phyloP scores from a whole-genome alignment of 2,113 vertebrate species.

The Cebidichthys violaceus region DNA sequence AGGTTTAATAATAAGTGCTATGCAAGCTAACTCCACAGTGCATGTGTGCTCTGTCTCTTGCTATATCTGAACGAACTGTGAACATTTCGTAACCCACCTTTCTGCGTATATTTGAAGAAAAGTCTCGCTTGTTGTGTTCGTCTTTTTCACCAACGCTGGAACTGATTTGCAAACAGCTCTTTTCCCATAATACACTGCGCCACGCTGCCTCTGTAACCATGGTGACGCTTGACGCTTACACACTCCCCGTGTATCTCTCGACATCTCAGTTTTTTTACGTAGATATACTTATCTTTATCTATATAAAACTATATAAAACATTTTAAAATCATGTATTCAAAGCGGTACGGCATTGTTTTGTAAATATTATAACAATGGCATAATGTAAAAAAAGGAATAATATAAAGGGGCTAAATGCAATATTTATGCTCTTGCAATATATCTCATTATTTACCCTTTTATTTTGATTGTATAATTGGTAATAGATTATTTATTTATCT shows the following conservation, averaged over 20 bases:
- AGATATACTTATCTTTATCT: too few species aligned
- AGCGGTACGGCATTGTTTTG: not conserved
- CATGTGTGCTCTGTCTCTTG: not conserved
- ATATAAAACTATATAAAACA: too few species aligned
- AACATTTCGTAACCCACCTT: not conserved
- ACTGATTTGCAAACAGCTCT: constrained; percentile 29
- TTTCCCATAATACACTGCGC: constrained; percentile 70
- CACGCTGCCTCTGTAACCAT: constrained; percentile 55
- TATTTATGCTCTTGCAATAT: too few species aligned
- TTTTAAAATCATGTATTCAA: not conserved
- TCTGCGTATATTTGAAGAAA: not conserved
- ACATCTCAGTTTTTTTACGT: not conserved
- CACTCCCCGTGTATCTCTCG: accelerated
- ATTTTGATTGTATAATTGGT: not conserved
- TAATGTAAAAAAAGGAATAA: not conserved
- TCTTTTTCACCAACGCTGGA: not conserved
- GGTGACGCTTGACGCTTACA: constrained; percentile 10
- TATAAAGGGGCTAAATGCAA: not conserved
- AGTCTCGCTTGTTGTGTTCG: too few species aligned
- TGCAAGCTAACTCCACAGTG: not conserved
- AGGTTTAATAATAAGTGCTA: not conserved
- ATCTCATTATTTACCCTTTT: too few species aligned
- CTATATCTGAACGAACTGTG: accelerated
- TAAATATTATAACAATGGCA: not conserved
- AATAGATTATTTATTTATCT: not conserved